Evolutionary conservation across 2,113 vertebrate genomes (phyloP).

Genomic region (Sander vitreus): DNA sequence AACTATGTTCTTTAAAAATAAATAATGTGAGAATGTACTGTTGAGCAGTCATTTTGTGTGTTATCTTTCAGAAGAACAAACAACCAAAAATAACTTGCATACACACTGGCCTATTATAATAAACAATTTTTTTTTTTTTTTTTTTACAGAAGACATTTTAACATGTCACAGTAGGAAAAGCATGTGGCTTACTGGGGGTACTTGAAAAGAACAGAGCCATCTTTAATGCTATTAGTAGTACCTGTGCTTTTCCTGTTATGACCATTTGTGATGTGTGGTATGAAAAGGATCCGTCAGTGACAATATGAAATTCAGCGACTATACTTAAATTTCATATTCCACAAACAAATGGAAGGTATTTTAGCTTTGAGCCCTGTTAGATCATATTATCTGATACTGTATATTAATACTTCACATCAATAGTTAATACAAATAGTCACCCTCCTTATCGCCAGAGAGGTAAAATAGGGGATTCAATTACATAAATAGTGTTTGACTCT

Average conservation of each 20-base stretch:
- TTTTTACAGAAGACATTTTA: not conserved
- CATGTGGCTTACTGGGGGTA: not conserved
- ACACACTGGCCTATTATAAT: not conserved
- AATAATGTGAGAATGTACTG: constrained; percentile 11
- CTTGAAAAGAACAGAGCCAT: no score
- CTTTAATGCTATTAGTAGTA: not conserved
- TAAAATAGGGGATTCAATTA: not conserved
- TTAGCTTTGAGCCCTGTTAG: no score
- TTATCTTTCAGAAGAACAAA: not conserved
- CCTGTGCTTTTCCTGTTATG: no score
- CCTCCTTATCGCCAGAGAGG: not conserved
- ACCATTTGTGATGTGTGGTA: not conserved
- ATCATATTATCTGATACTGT: no score
- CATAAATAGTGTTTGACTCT: not conserved
- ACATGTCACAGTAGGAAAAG: not conserved
- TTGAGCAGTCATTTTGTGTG: not conserved
- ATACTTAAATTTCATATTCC: no score
- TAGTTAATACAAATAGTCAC: not conserved
- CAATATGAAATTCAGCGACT: not conserved
- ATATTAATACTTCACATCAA: not conserved
- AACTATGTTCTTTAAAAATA: constrained; percentile 33
- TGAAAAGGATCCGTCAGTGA: not conserved
- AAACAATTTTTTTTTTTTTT: no score
- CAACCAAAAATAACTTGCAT: not conserved
- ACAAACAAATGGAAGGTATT: not conserved